A percentile compares a stretch with the other conserved stretches of the same genome.
Evolutionary conservation across 2,113 vertebrate species (phyloP).

Genomic region (Melanerpes aurifrons): DNA sequence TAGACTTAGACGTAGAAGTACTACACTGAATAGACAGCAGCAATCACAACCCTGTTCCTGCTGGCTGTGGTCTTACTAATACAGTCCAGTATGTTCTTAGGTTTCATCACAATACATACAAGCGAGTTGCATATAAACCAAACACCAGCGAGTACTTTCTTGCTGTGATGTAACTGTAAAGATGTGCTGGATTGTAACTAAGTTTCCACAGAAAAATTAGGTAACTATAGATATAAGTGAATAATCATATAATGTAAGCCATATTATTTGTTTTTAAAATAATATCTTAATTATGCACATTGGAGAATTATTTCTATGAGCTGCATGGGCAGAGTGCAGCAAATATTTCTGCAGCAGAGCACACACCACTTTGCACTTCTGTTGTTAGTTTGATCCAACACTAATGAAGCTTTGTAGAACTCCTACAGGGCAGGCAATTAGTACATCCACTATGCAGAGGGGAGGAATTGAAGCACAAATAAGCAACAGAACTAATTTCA

Average conservation of each 20-base stretch:
- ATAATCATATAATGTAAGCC: not conserved
- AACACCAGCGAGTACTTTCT: not conserved
- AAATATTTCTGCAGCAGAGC: not conserved
- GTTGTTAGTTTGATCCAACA: not conserved
- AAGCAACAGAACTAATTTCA: slow-evolving; percentile 57
- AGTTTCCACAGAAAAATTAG: not conserved
- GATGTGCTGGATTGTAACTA: not conserved
- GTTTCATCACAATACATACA: not conserved
- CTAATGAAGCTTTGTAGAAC: slow-evolving; percentile 29
- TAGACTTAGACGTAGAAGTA: not conserved
- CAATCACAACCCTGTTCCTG: not conserved
- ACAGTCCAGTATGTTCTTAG: not conserved
- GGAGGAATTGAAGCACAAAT: slow-evolving; percentile 50
- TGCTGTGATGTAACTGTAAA: not conserved
- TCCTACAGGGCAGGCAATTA: slow-evolving; percentile 49
- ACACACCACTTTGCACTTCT: not conserved
- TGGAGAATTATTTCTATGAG: not conserved
- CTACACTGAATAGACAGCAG: not conserved
- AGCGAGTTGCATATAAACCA: not conserved
- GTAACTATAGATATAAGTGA: not conserved
- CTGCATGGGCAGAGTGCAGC: not conserved
- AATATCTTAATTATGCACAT: not conserved
- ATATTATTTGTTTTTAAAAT: not conserved
- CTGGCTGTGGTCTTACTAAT: not conserved
- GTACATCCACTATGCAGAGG: not conserved